Conservation (phyloP, 2,888 invertebrate species). For the Megaustenia siamemsis region DNA sequence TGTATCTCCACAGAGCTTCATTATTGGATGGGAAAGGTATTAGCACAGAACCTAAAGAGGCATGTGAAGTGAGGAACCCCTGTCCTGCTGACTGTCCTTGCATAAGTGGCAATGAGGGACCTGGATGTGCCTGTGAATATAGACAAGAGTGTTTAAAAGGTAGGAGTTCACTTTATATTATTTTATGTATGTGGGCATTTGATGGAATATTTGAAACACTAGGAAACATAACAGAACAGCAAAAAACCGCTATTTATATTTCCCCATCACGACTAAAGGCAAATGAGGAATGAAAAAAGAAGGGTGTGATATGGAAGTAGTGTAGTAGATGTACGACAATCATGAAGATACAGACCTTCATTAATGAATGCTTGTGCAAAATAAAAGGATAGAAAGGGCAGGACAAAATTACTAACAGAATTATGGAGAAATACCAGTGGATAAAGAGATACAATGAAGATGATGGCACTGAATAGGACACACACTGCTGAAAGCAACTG, state of each 20-base stretch:
- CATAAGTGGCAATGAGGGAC: constrained; percentile 70
- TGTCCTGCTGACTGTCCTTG: constrained; percentile 75
- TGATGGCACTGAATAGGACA: too few relatives aligned
- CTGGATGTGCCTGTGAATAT: constrained; percentile 73
- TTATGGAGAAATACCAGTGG: too few relatives aligned
- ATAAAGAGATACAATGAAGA: too few relatives aligned
- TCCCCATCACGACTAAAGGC: neutral
- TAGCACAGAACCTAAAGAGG: constrained; percentile 62
- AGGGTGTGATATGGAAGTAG: neutral
- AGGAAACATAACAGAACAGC: neutral
- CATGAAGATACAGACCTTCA: too few relatives aligned
- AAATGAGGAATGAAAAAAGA: neutral
- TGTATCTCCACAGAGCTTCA: constrained; percentile 37
- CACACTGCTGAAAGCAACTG: too few relatives aligned
- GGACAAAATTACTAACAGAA: too few relatives aligned
- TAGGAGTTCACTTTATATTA: constrained; percentile 57
- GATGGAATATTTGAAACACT: neutral
- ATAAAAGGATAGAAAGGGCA: too few relatives aligned
- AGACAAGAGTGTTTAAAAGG: constrained; percentile 67
- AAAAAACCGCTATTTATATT: neutral
- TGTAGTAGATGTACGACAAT: neutral
- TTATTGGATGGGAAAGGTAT: constrained; percentile 62
- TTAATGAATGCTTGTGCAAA: too few relatives aligned
- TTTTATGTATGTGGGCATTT: neutral
- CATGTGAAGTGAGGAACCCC: constrained; percentile 71